Evolutionary conservation across 2,113 vertebrate species (phyloP).

Genomic region (Heliornis fulica): DNA sequence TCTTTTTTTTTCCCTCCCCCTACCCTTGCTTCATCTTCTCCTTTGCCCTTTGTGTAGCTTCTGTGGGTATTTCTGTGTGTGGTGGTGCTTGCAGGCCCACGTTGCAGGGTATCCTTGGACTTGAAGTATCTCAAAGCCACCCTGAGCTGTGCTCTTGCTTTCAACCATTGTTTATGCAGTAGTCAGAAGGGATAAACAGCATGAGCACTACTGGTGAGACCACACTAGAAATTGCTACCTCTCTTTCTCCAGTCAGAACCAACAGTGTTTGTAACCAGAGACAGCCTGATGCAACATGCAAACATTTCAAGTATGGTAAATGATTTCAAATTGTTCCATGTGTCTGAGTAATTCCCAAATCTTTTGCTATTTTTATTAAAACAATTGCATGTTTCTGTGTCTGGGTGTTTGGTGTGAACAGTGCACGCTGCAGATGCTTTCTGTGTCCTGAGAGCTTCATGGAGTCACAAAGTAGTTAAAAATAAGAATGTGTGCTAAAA

Average conservation of each 20-base stretch:
- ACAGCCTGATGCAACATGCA: conserved; percentile 41
- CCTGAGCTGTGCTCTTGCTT: not conserved
- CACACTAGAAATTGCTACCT: not conserved
- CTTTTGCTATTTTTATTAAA: conserved; percentile 43
- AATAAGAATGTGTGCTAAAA: not conserved
- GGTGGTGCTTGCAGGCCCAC: not conserved
- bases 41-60: not conserved
- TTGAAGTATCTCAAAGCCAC: not conserved
- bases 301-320: conserved; percentile 40
- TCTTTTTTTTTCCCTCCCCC: fast-evolving
- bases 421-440: not conserved
- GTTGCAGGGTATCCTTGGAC: not conserved
- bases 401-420: not conserved
- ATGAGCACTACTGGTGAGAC: not conserved
- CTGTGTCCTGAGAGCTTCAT: not conserved
- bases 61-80: not conserved
- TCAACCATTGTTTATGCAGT: not conserved
- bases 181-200: not conserved
- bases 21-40: not conserved
- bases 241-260: conserved; percentile 42
- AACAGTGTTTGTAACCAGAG: conserved; percentile 58
- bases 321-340: conserved; percentile 31
- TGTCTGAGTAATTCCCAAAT: conserved; percentile 28
- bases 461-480: not conserved
- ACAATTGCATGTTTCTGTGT: not conserved